Evolutionary conservation across 1,140 invertebrate species (phyloP).

Genomic region (Drosophila erecta): DNA sequence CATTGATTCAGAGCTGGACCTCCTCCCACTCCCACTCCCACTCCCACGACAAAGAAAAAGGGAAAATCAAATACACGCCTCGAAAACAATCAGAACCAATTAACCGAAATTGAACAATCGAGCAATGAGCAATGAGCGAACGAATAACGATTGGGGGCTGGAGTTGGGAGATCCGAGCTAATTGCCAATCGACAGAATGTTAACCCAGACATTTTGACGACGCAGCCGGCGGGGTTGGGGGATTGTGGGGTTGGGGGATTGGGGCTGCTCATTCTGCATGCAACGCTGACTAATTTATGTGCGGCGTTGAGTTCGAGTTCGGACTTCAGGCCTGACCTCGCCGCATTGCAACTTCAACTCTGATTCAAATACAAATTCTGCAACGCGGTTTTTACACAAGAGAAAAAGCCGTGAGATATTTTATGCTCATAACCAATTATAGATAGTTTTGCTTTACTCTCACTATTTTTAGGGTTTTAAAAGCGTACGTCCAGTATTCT

Average conservation of each 20-base stretch:
- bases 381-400: constrained; percentile 1
- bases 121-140: constrained; percentile 33
- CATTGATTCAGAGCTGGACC: constrained; percentile 20
- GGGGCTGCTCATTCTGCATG: constrained; percentile 63
- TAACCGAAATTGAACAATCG: constrained; percentile 82
- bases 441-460: too few species aligned
- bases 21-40: constrained; percentile 3
- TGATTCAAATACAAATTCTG: constrained; percentile 17
- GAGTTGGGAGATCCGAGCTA: constrained; percentile 55
- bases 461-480: too few species aligned
- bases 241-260: neutral
- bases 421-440: too few species aligned
- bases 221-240: constrained; percentile 16
- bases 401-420: too few species aligned
- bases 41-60: neutral
- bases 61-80: constrained; percentile 63
- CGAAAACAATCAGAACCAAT: constrained; percentile 81
- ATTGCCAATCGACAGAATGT: constrained; percentile 73
- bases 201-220: constrained; percentile 75
- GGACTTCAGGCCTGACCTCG: constrained; percentile 43
- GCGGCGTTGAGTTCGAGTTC: constrained; percentile 30
- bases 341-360: constrained; percentile 44
- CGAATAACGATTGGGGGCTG: constrained; percentile 38
- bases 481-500: too few species aligned
- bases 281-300: constrained; percentile 66